Evolutionary conservation across 1,140 invertebrate species (phyloP), one percentile per base, ranked within the genome.

Genomic region (Drosophila lacertosa): DNA sequence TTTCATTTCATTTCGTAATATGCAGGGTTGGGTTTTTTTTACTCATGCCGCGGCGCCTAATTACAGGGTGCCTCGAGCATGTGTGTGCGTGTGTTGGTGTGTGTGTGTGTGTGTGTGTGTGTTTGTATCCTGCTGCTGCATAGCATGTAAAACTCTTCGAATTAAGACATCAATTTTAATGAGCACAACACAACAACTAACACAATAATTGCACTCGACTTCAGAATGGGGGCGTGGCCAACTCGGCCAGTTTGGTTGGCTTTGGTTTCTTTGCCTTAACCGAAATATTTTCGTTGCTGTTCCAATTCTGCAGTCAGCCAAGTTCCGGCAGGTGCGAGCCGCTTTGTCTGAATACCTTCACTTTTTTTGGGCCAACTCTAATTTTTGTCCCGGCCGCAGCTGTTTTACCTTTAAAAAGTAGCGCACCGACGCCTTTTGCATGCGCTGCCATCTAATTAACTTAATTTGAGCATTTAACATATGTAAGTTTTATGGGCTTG

Each of bases 91-190:
- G n/a, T n/a, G n/a, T n/a, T n/a, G n/a, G n/a, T 70, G 50, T 66
- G 62, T 62, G 67, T 54, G 32, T 77, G 59, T 67, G 62, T 50
- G 57, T 29, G 32, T 73, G 57, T 60, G 35, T 63, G 44, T 24
- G 20, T 62, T 45, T 35, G 44, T 65, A 47, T 70, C 29, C 47
- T 64, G 65, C 57, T 60, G 32, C 33, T 39, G 48, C 48, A 59
- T 48, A 62, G 47, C 54, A 83, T 83, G 79, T 83, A 83, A 84
- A 83, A 83, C 80, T 60, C 73, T 66, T 58, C 81, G 69, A 77
- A 86, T 86, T 81, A 86, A 86, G 81, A 86, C 81, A 86, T 86
- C 81, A 86, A 81, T 79, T 86, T 86, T 86, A 86, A 86, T 86
- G 81, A 86, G 81, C 77, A 69, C 74, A 82, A 80, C 51, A 68